These are phyloP conservation scores for Phytoseiulus persimilis DNA, from an alignment of 2,888 invertebrate species.

Conservation along the genomic window DNA sequence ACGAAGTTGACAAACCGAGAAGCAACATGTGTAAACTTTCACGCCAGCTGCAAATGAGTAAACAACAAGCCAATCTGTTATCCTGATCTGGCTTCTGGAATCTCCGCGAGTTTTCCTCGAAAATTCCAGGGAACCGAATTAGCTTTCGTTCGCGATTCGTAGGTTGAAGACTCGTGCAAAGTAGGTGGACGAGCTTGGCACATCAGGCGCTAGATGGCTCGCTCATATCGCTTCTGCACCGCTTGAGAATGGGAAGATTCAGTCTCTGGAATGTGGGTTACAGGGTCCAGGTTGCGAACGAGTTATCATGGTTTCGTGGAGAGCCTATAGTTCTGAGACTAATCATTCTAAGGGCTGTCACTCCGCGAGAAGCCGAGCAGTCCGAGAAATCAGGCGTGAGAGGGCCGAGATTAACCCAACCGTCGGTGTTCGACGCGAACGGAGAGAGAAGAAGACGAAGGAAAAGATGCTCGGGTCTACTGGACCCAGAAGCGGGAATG, in stretches of 20 bases:
- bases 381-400: neutral
- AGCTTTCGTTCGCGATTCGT: no score
- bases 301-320: constrained; percentile 5
- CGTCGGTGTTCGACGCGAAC: neutral
- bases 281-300: neutral
- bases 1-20: neutral
- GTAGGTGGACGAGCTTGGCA: no score
- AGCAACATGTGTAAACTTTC: no score
- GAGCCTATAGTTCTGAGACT: neutral
- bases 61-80: no score
- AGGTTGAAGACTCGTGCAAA: no score
- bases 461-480: neutral
- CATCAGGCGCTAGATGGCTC: no score
- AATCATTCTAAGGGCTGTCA: neutral
- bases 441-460: neutral
- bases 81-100: no score
- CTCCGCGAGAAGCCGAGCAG: neutral
- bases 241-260: no score
- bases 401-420: neutral
- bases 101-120: no score
- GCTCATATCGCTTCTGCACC: no score
- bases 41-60: no score
- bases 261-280: neutral
- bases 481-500: neutral
- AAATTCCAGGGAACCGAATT: no score